phyloP scores from a whole-genome alignment of 2,113 vertebrate species.

The Colossoma macropomum region DNA sequence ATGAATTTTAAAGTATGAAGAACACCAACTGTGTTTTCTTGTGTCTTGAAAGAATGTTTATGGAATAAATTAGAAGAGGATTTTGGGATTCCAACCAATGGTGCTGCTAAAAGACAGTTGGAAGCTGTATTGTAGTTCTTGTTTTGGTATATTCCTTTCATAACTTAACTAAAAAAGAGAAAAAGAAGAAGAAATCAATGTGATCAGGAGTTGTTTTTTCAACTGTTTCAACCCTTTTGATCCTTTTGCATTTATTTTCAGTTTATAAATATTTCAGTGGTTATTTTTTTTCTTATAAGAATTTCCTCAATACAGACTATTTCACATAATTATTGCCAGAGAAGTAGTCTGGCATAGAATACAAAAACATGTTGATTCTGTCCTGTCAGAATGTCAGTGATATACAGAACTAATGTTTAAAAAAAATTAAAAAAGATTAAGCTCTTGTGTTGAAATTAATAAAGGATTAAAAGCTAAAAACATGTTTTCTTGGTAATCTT shows the following conservation, averaged over 20 bases:
- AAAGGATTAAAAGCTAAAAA: slow-evolving; percentile 14
- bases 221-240: slow-evolving; percentile 4
- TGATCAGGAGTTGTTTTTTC: not conserved
- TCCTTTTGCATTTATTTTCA: not conserved
- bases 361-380: slow-evolving; percentile 8
- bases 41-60: not conserved
- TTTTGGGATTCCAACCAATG: not conserved
- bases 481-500: not conserved
- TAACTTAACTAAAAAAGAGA: not conserved
- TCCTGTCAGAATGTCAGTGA: not conserved
- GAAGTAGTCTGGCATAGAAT: not conserved
- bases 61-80: not conserved
- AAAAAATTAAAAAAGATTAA: not conserved
- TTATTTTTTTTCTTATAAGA: slow-evolving; percentile 6
- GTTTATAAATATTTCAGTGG: not conserved
- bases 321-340: slow-evolving; percentile 1
- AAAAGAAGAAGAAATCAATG: not conserved
- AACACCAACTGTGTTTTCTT: not conserved
- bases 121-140: not conserved
- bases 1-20: not conserved
- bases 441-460: slow-evolving; percentile 36
- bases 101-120: not conserved
- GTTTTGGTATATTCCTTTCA: not conserved
- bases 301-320: not conserved
- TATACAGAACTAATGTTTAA: slow-evolving; percentile 17